Evolutionary conservation across 2,113 vertebrate species (phyloP), one percentile per base, ranked within the genome.

Genomic region (Syrrhaptes paradoxus): DNA sequence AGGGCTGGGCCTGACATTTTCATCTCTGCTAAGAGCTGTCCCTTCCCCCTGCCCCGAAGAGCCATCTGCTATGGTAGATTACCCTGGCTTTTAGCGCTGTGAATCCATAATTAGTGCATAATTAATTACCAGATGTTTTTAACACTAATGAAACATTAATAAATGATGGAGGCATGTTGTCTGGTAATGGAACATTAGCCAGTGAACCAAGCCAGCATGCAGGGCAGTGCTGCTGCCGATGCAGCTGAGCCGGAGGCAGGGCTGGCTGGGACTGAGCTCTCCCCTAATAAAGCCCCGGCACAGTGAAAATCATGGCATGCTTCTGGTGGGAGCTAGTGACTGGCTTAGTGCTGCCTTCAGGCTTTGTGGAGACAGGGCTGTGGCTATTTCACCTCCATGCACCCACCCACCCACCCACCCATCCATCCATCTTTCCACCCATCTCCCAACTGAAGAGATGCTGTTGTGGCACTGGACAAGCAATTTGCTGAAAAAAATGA

Each of bases 61-160:
- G 82, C 94, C 93, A 88, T 95, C 96, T 93, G 95, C 90, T 87
- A 95, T 59, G 93, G 92, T 95, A 97, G 95, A 96, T 97, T 96
- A 93, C 86, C 29, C 75, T 24, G 54, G 90, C 93, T 97, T 95
- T 96, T 80, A 97, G 92, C 49, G 38, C 91, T 77, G 77, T 91
- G 95, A 96, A 97, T 97, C 95, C 85, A 75, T 96, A 95, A 97
- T 97, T 94, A 97, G 96, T 88, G 94, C 96, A 96, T 97, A 97
- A 97, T 97, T 97, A 97, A 97, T 97, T 97, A 95, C 96, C 97
- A 97, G 94, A 97, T 96, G 97, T 97, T 97, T 96, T 94, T 96
- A 97, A 94, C 90, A 93, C 96, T 95, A 97, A 97, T 96, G 96
- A 97, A 96, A 97, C 96, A 97, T 97, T 97, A 97, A 97, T 95